Conservation (phyloP, 2,888 invertebrate species). For the Catocala fraxini region DNA sequence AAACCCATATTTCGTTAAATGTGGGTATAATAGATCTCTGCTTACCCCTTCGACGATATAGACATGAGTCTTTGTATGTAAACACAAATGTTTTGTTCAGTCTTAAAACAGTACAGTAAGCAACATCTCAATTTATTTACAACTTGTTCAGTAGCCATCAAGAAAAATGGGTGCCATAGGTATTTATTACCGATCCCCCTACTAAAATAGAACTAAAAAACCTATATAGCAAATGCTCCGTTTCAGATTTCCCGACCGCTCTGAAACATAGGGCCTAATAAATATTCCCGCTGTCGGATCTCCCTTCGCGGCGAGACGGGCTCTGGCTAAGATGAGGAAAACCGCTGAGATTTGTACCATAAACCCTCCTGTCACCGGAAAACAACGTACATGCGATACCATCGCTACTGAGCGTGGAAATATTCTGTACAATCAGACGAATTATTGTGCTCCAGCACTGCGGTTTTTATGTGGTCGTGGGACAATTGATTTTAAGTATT, state of each 20-base stretch:
- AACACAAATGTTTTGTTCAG: neutral
- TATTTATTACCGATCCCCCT: conserved; percentile 41
- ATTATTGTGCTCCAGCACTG: conserved; percentile 1
- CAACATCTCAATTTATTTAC: conserved; percentile 31
- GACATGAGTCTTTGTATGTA: no score
- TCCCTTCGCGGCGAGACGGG: conserved; percentile 57
- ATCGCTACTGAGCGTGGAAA: conserved; percentile 44
- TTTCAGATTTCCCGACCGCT: conserved; percentile 54
- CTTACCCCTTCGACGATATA: no score
- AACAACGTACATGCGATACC: conserved; percentile 59
- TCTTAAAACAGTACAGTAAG: neutral
- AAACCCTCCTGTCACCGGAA: conserved; percentile 70
- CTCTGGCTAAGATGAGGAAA: conserved; percentile 63
- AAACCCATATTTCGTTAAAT: no score
- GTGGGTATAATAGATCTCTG: no score
- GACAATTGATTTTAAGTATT: neutral
- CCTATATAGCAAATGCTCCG: conserved; percentile 44
- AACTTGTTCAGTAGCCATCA: conserved; percentile 35
- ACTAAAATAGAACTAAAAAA: conserved; percentile 50
- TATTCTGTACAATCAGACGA: conserved; percentile 36
- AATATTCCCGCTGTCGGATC: conserved; percentile 68
- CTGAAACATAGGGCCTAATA: conserved; percentile 66
- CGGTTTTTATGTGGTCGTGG: neutral
- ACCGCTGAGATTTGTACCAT: conserved; percentile 70
- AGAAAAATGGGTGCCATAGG: conserved; percentile 39